phyloP scores from a whole-genome alignment of 2,797 vertebrate genomes.

The Acanthiza pusilla region DNA sequence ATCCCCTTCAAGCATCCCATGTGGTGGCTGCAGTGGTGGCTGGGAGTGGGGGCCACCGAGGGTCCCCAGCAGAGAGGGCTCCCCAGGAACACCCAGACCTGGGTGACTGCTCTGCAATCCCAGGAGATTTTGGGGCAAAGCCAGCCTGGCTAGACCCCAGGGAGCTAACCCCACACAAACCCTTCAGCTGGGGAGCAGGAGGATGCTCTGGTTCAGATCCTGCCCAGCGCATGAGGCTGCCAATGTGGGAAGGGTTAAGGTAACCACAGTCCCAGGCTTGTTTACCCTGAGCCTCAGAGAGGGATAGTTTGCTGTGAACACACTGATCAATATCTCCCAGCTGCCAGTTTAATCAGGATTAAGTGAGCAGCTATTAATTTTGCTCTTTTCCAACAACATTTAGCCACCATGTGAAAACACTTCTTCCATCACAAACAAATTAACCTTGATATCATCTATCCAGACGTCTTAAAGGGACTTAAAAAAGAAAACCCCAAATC shows the following conservation, averaged over 20 bases:
- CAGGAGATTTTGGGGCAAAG: background rate
- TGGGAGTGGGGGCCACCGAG: background rate
- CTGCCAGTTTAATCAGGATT: constrained; percentile 54
- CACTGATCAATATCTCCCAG: constrained; percentile 40
- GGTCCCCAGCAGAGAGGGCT: background rate
- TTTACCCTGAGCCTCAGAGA: constrained; percentile 10
- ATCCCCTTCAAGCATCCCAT: background rate
- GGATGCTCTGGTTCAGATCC: background rate
- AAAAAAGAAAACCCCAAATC: background rate
- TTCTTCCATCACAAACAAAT: constrained; percentile 33
- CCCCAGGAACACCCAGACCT: background rate
- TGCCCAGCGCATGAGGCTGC: background rate
- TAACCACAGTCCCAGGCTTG: background rate
- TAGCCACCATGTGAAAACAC: background rate
- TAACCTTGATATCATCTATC: background rate
- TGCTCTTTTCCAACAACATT: constrained; percentile 28
- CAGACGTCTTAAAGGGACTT: background rate
- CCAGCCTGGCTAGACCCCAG: background rate
- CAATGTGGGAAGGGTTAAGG: background rate
- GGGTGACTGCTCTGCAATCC: background rate
- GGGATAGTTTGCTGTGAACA: constrained; percentile 29
- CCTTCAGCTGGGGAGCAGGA: background rate
- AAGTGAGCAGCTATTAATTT: constrained; percentile 46
- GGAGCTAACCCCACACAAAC: background rate
- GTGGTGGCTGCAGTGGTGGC: rapidly evolving